Evolutionary conservation across 2,113 vertebrate species (phyloP), one percentile per base, ranked within the genome.

Genomic region (Rhegmatorhina hoffmannsi): DNA sequence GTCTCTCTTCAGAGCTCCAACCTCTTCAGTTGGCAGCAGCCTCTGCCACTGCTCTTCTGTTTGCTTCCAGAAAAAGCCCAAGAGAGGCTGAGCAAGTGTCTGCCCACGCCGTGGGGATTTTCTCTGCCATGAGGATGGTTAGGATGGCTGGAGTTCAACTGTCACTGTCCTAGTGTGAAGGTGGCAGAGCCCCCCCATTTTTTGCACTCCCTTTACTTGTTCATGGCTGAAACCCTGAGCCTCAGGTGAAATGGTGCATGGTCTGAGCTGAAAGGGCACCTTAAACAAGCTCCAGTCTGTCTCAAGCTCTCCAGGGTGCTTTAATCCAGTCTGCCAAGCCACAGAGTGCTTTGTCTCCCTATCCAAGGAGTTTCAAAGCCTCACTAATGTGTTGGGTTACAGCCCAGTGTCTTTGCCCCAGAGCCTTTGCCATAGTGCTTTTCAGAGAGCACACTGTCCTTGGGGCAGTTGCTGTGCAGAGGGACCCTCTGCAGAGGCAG

Each of bases 321-420:
- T 55, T 96, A 88, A 93, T 96, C 72, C 3, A 2, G 62, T 88
- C 75, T 92, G 85, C 85, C 68, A 86, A 86, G 55, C 90, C 38
- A 6, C 38, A 26, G 33, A 90, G 52, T 47, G 56, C 77, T 82
- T 94, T 63, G 73, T 92, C 94, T 85, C 77, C 59, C 59, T 62
- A n/a, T 77, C 78, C 67, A 46, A 94, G 50, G 59, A 63, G 40
- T 72, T 95, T 91, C 87, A 95, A 95, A 96, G 87, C 90, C 52
- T 92, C 90, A 58, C 47, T 31, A 26, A 63, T 29, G 43, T 0
- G 7, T 68, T 94, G 85, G 73, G 73, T 63, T 59, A 8, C 56
- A 79, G 90, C 93, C 80, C 84, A 90, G 87, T 47, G 0, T 90
- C 56, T 81, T 77, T 70, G 72, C 69, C 89, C 67, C 0, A 1